Evolutionary conservation across 2,888 invertebrate species (phyloP).

Genomic region (Eretmocerus hayati): DNA sequence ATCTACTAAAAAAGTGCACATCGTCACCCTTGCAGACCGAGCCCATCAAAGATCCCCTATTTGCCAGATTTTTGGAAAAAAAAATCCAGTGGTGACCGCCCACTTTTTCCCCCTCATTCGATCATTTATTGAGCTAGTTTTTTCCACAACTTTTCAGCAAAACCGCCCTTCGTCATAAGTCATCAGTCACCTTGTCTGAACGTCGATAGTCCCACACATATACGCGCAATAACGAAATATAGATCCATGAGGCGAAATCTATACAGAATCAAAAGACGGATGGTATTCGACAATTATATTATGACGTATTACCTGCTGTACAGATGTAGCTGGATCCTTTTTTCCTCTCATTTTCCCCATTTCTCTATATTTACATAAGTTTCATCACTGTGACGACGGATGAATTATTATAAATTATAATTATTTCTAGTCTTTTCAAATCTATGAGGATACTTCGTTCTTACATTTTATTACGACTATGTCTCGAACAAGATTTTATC

Average conservation of each 20-base stretch:
- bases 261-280: too few relatives aligned
- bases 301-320: slow-evolving; percentile 40
- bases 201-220: neutral
- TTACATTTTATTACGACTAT: too few relatives aligned
- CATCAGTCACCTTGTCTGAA: slow-evolving; percentile 14
- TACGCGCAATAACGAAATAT: slow-evolving; percentile 8
- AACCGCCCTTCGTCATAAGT: slow-evolving; percentile 9
- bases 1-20: neutral
- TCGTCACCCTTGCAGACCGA: slow-evolving; percentile 2
- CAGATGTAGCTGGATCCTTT: neutral
- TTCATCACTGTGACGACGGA: too few relatives aligned
- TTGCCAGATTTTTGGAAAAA: slow-evolving; percentile 18
- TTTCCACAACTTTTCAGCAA: slow-evolving; percentile 1
- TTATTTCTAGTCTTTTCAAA: too few relatives aligned
- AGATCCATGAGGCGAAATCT: too few relatives aligned
- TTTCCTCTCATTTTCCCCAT: too few relatives aligned
- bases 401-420: too few relatives aligned
- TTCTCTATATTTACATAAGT: too few relatives aligned
- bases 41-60: slow-evolving; percentile 14
- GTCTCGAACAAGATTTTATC: too few relatives aligned
- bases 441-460: too few relatives aligned
- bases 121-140: too few relatives aligned
- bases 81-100: slow-evolving; percentile 1
- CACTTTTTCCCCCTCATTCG: slow-evolving; percentile 8
- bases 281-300: slow-evolving; percentile 43